phyloP scores from a whole-genome alignment of 2,113 vertebrate species.

The Seriola dumerili region DNA sequence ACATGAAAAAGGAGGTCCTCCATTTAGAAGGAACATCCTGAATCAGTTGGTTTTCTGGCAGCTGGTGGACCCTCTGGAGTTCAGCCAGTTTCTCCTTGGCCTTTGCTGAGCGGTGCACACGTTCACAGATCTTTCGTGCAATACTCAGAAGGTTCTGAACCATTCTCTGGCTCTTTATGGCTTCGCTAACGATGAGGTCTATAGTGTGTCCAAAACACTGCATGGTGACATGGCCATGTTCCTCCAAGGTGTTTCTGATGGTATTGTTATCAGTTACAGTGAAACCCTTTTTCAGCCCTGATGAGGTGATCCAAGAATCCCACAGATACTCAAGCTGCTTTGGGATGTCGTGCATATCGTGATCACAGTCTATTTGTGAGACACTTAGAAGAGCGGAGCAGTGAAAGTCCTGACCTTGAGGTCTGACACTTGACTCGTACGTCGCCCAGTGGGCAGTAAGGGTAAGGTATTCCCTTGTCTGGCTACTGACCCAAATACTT shows the following conservation, averaged over 20 bases:
- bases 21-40: conserved; percentile 95
- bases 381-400: conserved; percentile 94
- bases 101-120: conserved; percentile 91
- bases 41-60: conserved; percentile 93
- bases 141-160: conserved; percentile 96
- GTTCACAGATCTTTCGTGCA: conserved; percentile 95
- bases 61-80: conserved; percentile 88
- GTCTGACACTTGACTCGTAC: conserved; percentile 90
- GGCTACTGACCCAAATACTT: conserved; percentile 95
- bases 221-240: conserved; percentile 89
- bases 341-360: conserved; percentile 90
- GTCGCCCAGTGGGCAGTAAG: conserved; percentile 96
- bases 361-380: conserved; percentile 93
- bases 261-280: conserved; percentile 92
- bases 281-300: conserved; percentile 93
- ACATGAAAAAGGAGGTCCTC: conserved; percentile 95
- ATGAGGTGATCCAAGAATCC: conserved; percentile 95
- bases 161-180: conserved; percentile 98
- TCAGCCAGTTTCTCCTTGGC: conserved; percentile 93
- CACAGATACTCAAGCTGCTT: conserved; percentile 96
- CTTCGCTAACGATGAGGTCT: conserved; percentile 93
- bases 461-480: conserved; percentile 95
- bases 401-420: conserved; percentile 93
- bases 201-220: conserved; percentile 95
- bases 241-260: conserved; percentile 90